Evolutionary conservation across 92 coral and sea anemone genomes (phyloP).

Genomic region (Palythoa grandis): DNA sequence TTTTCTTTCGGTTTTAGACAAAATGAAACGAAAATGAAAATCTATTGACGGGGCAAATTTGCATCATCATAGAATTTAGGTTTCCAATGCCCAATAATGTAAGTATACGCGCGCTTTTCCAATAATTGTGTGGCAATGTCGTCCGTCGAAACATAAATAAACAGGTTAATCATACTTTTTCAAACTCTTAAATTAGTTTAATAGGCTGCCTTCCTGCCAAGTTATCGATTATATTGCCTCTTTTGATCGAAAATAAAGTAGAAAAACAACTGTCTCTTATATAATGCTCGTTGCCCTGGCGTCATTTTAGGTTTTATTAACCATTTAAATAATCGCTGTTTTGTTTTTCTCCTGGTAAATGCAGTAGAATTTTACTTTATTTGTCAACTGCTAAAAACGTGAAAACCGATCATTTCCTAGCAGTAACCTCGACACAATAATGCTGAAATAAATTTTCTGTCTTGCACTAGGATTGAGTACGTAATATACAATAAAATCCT

Average conservation of each 20-base stretch:
- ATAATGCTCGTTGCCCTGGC: slow-evolving; percentile 4
- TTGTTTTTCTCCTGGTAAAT: not conserved
- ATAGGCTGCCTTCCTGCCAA: slow-evolving; percentile 35
- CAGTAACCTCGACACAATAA: not conserved
- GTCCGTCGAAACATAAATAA: not conserved
- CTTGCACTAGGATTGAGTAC: too few relatives aligned
- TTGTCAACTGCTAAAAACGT: too few relatives aligned
- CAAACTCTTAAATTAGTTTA: slow-evolving; percentile 32
- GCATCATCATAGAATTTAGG: not conserved
- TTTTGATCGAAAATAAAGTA: slow-evolving; percentile 8
- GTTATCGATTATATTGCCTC: not conserved
- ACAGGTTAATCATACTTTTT: slow-evolving; percentile 22
- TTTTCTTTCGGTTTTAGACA: not conserved
- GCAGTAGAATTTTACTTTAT: not conserved
- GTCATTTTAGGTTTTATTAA: slow-evolving; percentile 8
- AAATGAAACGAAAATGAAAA: not conserved
- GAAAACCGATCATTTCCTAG: not conserved
- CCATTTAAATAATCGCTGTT: not conserved
- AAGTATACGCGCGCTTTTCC: too few relatives aligned
- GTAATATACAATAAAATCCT: too few relatives aligned
- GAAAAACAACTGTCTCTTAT: slow-evolving; percentile 10
- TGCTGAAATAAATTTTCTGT: too few relatives aligned
- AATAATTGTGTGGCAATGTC: not conserved
- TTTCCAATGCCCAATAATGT: too few relatives aligned
- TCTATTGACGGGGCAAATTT: not conserved